Base-by-base conservation (phyloP, 2,797 vertebrate genomes). In the Myiotriccus ornatus region DNA sequence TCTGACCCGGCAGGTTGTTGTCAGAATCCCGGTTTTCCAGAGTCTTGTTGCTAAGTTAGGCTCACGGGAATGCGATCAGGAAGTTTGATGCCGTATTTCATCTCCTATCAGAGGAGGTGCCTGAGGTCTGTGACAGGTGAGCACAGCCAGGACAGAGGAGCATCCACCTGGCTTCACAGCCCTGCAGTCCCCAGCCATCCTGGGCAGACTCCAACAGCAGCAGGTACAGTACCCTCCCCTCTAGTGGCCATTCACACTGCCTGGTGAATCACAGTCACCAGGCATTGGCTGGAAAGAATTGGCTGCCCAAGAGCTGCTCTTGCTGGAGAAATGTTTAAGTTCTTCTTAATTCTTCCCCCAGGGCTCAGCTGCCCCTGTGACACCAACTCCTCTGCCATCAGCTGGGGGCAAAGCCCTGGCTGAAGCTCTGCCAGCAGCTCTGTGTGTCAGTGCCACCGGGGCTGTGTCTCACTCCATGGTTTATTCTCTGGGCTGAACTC, bases 21-120 rank as follows among this genome's bases (percentile, higher is more conserved):
- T 89, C 93, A 93, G 89, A 91, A 91, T 89, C 62, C 92, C 88
- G 93, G 75, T 87, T 71, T 69, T 22, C 39, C 50, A 73, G 68
- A 50, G 22, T 84, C 89, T 95, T 41, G 84, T 87, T 92, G 94
- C 93, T 90, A 87, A 97, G 77, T 73, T 57, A 47, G 52, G 89
- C 84, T 94, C 80, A 71, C 13, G 74, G 47, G 85, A 87, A 87
- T 22, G 65, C 63, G 89, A 91, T 67, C 8, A 87, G 77, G 37
- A 84, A 65, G 77, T 95, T 95, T 78, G 85, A n/a, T 96, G 95
- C 95, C 91, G 77, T 91, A 6, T 81, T 69, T 83, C 68, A 83
- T 85, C 95, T 94, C 81, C 16, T 95, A 59, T 89, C 81, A 47
- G 70, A 91, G 82, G 75, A 93, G 67, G 47, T 24, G 87, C 32